Conservation (phyloP, 2,888 invertebrate species). For the Argynnis bischoffii region DNA sequence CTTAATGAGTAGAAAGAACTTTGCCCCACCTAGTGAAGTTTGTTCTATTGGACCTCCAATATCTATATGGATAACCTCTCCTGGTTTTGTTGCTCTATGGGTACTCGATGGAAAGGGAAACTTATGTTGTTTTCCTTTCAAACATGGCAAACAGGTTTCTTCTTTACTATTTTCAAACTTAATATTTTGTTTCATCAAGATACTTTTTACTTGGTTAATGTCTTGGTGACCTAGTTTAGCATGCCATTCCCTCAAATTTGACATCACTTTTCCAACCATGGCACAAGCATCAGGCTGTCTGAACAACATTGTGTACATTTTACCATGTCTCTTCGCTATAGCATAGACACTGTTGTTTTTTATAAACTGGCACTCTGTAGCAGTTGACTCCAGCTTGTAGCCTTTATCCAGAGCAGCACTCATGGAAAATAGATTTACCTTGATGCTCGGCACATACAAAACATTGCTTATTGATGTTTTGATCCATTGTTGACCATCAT, state of each 20-base stretch:
- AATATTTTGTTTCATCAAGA: no score
- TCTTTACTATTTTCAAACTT: no score
- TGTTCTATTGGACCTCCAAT: no score
- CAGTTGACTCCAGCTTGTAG: not conserved
- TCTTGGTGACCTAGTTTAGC: no score
- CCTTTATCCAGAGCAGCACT: not conserved
- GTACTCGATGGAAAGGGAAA: no score
- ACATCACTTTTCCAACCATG: not conserved
- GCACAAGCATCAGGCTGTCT: not conserved
- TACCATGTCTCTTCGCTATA: not conserved
- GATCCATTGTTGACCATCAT: not conserved
- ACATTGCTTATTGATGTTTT: constrained; percentile 1
- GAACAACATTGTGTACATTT: not conserved
- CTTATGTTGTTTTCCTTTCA: no score
- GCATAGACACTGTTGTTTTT: not conserved
- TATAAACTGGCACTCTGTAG: not conserved
- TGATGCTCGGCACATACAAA: not conserved
- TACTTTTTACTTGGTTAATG: no score
- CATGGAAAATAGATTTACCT: not conserved
- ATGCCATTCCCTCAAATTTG: not conserved
- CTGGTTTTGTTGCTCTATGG: no score
- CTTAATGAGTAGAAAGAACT: no score
- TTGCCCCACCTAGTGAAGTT: no score
- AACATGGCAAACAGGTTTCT: no score
- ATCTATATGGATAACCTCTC: no score